phyloP scores from a whole-genome alignment of 2,113 vertebrate genomes.

The Ptyas mucosa region DNA sequence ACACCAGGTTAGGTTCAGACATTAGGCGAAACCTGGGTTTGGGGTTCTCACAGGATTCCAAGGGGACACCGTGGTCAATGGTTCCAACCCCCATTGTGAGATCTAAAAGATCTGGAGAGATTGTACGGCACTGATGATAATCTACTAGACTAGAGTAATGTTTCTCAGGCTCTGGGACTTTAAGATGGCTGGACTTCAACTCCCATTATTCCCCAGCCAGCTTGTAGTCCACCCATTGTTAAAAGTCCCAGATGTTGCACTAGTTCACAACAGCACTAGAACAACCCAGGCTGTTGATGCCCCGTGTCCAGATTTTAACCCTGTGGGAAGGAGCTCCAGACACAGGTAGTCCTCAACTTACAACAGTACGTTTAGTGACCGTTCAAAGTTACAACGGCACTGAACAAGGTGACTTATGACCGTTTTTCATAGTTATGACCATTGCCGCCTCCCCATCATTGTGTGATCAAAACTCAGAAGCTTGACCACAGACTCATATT shows the following conservation, averaged over 20 bases:
- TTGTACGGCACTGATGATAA: neutral
- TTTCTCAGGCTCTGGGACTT: neutral
- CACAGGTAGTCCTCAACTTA: too few relatives aligned
- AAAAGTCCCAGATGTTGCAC: neutral
- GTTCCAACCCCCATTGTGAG: neutral
- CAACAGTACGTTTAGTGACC: too few relatives aligned
- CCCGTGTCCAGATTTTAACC: neutral
- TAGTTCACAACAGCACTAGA: neutral
- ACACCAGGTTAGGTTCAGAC: neutral
- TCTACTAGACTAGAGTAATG: too few relatives aligned
- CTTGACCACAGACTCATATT: too few relatives aligned
- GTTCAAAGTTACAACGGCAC: too few relatives aligned
- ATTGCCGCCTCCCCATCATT: too few relatives aligned
- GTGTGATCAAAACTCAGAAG: too few relatives aligned
- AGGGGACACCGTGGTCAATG: neutral
- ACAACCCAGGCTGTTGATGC: neutral
- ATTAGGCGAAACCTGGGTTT: neutral
- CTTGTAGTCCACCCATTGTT: neutral
- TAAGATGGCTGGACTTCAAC: neutral
- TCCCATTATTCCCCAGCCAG: neutral
- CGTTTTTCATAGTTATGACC: too few relatives aligned
- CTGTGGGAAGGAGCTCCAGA: neutral
- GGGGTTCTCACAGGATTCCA: neutral
- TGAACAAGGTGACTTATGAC: too few relatives aligned
- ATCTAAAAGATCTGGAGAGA: neutral